Evolutionary conservation across 2,888 invertebrate species (phyloP).

Genomic region (Drosophila neotestacea): DNA sequence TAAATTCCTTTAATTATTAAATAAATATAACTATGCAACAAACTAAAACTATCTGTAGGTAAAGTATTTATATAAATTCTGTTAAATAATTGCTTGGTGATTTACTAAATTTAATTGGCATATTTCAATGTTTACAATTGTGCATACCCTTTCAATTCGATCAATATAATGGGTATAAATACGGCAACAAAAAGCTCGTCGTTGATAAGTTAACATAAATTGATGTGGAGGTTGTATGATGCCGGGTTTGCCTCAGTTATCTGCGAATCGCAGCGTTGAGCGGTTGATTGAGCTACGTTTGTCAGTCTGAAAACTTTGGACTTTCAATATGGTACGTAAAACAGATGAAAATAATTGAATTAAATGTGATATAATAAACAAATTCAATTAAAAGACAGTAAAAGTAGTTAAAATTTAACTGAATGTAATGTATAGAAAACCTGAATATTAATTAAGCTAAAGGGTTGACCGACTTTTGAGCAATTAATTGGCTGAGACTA

Average conservation of each 20-base stretch:
- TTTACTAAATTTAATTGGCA: too few species aligned
- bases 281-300: not conserved
- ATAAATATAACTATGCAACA: too few species aligned
- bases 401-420: too few species aligned
- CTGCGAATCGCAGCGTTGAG: not conserved
- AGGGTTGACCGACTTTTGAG: too few species aligned
- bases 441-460: not conserved
- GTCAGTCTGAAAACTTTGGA: not conserved
- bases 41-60: too few species aligned
- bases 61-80: too few species aligned
- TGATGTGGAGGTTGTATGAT: slow-evolving; percentile 10
- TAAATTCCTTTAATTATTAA: too few species aligned
- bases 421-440: not conserved
- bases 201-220: not conserved
- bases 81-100: too few species aligned
- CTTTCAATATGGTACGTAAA: slow-evolving; percentile 15
- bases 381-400: not conserved
- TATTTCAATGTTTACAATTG: not conserved
- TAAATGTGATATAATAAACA: not conserved
- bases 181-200: not conserved
- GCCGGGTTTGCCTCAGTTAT: slow-evolving; percentile 4
- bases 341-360: not conserved
- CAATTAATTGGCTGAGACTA: too few species aligned
- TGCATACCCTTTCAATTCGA: not conserved
- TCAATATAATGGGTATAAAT: not conserved